Evolutionary conservation across 2,797 vertebrate genomes (phyloP), one percentile per base, ranked within the genome.

Genomic region (Hybognathus amarus): DNA sequence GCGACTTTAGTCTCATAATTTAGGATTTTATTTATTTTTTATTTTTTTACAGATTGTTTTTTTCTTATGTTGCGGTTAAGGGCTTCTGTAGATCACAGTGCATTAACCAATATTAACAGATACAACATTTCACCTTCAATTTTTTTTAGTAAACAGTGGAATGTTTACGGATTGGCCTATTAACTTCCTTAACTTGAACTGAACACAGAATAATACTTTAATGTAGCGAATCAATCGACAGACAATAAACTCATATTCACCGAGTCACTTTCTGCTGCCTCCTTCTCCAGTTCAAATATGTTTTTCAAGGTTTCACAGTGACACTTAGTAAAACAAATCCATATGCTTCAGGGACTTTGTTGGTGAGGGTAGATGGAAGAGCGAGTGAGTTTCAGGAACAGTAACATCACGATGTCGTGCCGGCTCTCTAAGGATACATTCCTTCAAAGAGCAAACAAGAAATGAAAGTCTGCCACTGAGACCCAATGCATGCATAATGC

Each of bases 251-350:
- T 59, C 54, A 76, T 7, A 30, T 68, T 54, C 2, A 12, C 36
- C 0, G 10, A 56, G 50, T 80, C 50, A 27, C 78, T 70, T 70
- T 71, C 18, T 45, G 36, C 22, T 54, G 6, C 36, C 78, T 24
- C 36, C 67, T 56, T 38, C 15, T 83, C 17, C 40, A 83, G 52
- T 33, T 59, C 71, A 45, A 59, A 33, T 11, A 15, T 56, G 33
- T 80, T 82, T 76, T 38, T 47, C 30, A n/a, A 61, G 45, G 74
- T 77, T 85, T 86, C 24, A 74, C 20, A 2, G 18, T 52, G 67
- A 83, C 63, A 50, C 13, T 33, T 12, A 67, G 20, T 6, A 82
- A 18, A 54, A 54, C 33, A 76, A 75, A 68, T 17, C 63, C 71
- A 33, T 18, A 52, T 45, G 54, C 30, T 42, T 50, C 27, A 56